Percentiles rank a stretch among this genome's conserved stretches.
Evolutionary conservation across 2,797 vertebrate species (phyloP).

Genomic region (Pteronotus mesoamericanus): DNA sequence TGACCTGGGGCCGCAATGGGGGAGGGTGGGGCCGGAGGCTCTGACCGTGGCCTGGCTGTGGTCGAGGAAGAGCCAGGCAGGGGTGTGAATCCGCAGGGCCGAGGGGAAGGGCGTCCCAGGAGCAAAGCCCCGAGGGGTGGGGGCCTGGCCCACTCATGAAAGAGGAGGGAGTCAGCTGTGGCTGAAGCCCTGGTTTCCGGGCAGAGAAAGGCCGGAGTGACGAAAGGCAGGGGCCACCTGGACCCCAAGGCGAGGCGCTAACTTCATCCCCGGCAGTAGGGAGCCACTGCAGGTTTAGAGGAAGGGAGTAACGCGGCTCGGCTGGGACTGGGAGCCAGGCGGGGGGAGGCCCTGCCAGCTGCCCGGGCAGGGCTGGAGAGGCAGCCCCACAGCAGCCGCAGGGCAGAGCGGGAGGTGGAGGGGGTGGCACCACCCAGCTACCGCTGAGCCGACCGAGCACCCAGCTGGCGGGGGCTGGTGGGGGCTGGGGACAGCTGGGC

Average conservation of each 20-base stretch:
- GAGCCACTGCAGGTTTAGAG: neutral
- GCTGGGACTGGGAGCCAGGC: no score
- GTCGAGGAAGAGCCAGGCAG: no score
- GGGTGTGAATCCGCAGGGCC: neutral
- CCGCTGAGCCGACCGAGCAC: fast-evolving
- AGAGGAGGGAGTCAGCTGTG: neutral
- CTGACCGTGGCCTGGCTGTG: neutral
- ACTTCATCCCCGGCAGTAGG: neutral
- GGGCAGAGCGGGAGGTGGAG: neutral
- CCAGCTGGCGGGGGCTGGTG: no score
- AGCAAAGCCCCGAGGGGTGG: neutral
- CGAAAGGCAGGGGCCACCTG: fast-evolving
- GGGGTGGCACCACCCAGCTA: neutral
- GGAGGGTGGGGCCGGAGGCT: fast-evolving
- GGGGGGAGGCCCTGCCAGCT: neutral
- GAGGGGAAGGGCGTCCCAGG: neutral
- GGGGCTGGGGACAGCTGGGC: no score
- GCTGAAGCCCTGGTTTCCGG: neutral
- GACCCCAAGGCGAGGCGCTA: neutral
- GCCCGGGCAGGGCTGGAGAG: neutral
- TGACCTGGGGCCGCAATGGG: neutral
- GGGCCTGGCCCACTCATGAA: fast-evolving
- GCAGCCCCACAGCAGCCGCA: fast-evolving
- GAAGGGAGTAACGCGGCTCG: neutral
- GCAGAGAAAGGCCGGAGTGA: neutral